Percentiles rank a stretch among this genome's conserved stretches.
Conservation (phyloP, 2,113 vertebrate genomes). For the Shinisaurus crocodilurus region DNA sequence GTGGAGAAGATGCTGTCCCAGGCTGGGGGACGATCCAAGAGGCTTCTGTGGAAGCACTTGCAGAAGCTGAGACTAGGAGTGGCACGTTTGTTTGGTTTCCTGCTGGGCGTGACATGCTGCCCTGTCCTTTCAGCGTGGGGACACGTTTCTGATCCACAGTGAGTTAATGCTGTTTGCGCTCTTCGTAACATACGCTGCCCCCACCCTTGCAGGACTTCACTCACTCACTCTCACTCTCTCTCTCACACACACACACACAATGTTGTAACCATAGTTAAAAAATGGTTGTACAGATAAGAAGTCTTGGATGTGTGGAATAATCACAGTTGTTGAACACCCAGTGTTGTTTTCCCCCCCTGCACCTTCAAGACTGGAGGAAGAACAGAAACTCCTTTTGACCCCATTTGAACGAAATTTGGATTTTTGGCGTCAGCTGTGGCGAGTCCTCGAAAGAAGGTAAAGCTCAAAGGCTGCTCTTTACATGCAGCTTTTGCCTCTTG, state of each 20-base stretch:
- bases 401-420: slow-evolving; percentile 97
- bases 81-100: not conserved
- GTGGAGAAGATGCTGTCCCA: no score
- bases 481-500: rapidly evolving
- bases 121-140: not conserved
- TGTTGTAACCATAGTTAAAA: no score
- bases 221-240: no score
- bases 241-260: rapidly evolving
- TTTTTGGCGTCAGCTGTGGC: slow-evolving; percentile 98
- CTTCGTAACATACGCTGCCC: not conserved
- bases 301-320: no score
- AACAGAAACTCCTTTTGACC: slow-evolving; percentile 92
- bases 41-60: not conserved
- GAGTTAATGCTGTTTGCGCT: not conserved
- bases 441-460: slow-evolving; percentile 97
- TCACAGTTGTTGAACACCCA: not conserved
- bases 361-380: slow-evolving; percentile 89
- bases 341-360: rapidly evolving
- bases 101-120: not conserved
- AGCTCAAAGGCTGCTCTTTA: slow-evolving; percentile 4
- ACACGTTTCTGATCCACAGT: not conserved
- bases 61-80: not conserved
- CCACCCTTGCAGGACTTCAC: not conserved
- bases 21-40: no score
- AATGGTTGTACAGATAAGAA: not conserved